Evolutionary conservation across 2,797 vertebrate species (phyloP), one percentile per base, ranked within the genome.

Genomic region (Carcharodon carcharias): DNA sequence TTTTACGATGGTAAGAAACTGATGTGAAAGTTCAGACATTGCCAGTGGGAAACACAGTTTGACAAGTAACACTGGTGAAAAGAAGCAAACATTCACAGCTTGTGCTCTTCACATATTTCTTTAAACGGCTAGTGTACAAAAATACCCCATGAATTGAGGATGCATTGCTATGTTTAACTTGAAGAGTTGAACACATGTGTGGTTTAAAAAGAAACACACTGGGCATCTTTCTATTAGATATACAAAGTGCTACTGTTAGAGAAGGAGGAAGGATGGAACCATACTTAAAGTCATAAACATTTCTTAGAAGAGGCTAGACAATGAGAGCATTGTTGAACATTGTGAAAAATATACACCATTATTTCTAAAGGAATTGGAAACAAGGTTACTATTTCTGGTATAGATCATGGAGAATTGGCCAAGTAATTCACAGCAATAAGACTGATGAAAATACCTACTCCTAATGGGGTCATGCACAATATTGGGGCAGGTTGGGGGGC

Each of bases 301-400:
- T 77, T 77, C 69, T 54, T 95, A n/a, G 94, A 95, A 95, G 21
- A 56, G 94, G 9, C 23, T 93, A 67, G 88, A 67, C 63, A 65
- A 67, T 18, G 23, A 67, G 63, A 93, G 91, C 28, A 93, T 67
- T 93, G 63, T 45, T 67, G 63, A 67, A 67, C 8, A 9, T 93
- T 28, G n/a, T 45, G 63, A 93, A 93, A 67, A 45, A 93, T 67
- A n/a, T 45, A 67, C 63, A 67, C 14, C 16, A 77, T 28, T 5
- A 28, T 63, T 54, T 31, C 26, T 16, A 73, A 95, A 71, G 94
- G 18, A 71, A 23, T 54, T 69, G 45, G 67, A 73, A 54, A 31
- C 26, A 73, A 73, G 14, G 94, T 50, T 56, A 71, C 40, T 35
- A 92, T 40, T 93, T 93, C 21, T 77, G 2, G 5, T 31, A 31